Conservation (phyloP, 2,888 invertebrate species). For the Resseliella maxima region DNA sequence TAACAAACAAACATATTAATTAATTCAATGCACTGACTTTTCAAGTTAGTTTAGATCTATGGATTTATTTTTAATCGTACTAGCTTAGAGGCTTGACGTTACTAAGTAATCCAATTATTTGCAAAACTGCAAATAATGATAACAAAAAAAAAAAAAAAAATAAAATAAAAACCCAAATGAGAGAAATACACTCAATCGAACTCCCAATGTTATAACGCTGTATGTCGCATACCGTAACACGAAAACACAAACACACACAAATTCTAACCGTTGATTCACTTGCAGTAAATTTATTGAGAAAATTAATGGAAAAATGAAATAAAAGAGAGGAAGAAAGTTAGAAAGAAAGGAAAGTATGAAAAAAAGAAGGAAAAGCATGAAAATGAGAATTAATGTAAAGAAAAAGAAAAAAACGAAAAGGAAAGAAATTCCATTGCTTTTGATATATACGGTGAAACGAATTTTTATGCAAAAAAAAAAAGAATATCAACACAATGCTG, state of each 20-base stretch:
- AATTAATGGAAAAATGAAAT: too few species aligned
- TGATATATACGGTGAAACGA: too few species aligned
- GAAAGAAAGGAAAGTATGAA: too few species aligned
- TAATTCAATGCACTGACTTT: not conserved
- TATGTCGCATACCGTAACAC: not conserved
- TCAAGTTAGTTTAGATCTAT: not conserved
- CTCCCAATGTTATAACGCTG: not conserved
- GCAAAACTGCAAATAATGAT: not conserved
- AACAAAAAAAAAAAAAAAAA: too few species aligned
- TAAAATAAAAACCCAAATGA: not conserved
- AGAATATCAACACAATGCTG: not conserved
- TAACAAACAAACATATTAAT: too few species aligned
- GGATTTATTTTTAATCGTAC: not conserved
- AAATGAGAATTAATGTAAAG: not conserved
- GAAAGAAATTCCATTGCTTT: too few species aligned
- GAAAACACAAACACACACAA: not conserved
- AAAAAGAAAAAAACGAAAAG: too few species aligned
- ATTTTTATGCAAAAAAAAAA: not conserved
- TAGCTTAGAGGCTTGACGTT: slow-evolving; percentile 29
- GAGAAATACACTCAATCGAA: not conserved
- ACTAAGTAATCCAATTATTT: not conserved
- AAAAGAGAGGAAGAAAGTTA: too few species aligned
- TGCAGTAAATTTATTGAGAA: not conserved
- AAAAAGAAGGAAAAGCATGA: too few species aligned
- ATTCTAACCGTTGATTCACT: not conserved